Evolutionary conservation across 2,888 invertebrate species (phyloP).

Genomic region (Ypsolopha scabrella): DNA sequence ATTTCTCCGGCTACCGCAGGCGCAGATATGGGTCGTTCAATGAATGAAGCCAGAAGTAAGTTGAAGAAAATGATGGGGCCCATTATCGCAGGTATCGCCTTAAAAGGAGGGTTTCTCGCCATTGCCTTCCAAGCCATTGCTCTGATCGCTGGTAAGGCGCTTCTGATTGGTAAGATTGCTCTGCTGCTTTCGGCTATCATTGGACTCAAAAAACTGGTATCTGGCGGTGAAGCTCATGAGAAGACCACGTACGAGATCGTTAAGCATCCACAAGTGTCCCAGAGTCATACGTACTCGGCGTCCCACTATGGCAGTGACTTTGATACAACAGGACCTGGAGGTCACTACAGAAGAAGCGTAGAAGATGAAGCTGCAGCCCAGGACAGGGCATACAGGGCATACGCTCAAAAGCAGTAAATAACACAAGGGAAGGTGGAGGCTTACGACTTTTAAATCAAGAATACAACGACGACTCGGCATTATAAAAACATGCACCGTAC

Average conservation of each 20-base stretch:
- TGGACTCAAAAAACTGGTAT: conserved; percentile 83
- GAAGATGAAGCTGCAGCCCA: conserved; percentile 73
- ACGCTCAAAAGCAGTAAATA: conserved; percentile 48
- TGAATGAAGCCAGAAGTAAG: conserved; percentile 70
- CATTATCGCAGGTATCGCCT: conserved; percentile 75
- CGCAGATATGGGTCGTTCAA: conserved; percentile 52
- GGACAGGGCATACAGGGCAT: conserved; percentile 73
- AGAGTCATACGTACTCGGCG: conserved; percentile 81
- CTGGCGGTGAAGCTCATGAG: conserved; percentile 74
- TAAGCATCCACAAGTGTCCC: conserved; percentile 86
- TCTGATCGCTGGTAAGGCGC: conserved; percentile 82
- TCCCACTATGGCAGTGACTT: conserved; percentile 75
- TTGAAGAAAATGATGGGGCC: conserved; percentile 76
- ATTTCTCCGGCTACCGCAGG: conserved; percentile 56
- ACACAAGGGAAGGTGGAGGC: conserved; percentile 12
- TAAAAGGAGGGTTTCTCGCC: conserved; percentile 79
- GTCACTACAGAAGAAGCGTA: conserved; percentile 71
- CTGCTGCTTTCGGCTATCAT: conserved; percentile 82
- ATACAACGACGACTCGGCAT: conserved; percentile 40
- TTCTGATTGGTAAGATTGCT: conserved; percentile 87
- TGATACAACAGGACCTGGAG: conserved; percentile 68
- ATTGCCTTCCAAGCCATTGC: conserved; percentile 82
- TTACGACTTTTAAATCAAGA: conserved; percentile 50
- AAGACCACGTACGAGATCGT: conserved; percentile 89
- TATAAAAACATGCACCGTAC: conserved; percentile 12